Evolutionary conservation across 1,140 invertebrate species (phyloP).

Genomic region (Caenorhabditis briggsae): DNA sequence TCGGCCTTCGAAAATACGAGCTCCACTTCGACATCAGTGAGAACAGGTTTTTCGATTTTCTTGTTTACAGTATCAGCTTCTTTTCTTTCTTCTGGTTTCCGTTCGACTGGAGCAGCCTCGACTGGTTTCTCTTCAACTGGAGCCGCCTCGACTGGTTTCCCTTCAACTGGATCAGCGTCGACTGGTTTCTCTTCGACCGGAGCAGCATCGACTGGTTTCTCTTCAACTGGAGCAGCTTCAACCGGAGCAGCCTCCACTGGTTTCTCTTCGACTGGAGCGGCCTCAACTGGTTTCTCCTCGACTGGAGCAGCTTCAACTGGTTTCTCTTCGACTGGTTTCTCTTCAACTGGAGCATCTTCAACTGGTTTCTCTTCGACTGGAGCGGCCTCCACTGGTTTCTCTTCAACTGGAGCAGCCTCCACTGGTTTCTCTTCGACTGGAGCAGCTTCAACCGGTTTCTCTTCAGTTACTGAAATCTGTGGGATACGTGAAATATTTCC

Average conservation of each 20-base stretch:
- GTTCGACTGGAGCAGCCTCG: background rate
- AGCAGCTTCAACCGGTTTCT: background rate
- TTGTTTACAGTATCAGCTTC: background rate
- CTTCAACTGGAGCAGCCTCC: background rate
- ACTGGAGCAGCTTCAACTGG: background rate
- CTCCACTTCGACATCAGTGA: slow-evolving; percentile 30
- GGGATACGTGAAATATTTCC: too few relatives aligned
- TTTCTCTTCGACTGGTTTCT: background rate
- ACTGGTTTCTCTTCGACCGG: background rate
- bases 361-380: background rate
- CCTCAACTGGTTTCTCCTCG: background rate
- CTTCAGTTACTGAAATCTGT: too few relatives aligned
- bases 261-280: background rate
- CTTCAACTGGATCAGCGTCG: background rate
- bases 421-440: background rate
- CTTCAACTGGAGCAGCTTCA: background rate
- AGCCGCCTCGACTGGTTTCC: background rate
- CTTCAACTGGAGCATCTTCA: background rate
- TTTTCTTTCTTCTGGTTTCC: background rate
- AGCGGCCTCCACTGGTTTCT: background rate
- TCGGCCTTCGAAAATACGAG: slow-evolving; percentile 28
- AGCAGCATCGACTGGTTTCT: background rate
- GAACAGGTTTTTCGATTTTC: background rate
- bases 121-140: background rate
- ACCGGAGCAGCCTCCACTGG: slow-evolving; percentile 1